Evolutionary conservation across 1,140 invertebrate genomes (phyloP).

Genomic region (Proctacanthus coquilletti): DNA sequence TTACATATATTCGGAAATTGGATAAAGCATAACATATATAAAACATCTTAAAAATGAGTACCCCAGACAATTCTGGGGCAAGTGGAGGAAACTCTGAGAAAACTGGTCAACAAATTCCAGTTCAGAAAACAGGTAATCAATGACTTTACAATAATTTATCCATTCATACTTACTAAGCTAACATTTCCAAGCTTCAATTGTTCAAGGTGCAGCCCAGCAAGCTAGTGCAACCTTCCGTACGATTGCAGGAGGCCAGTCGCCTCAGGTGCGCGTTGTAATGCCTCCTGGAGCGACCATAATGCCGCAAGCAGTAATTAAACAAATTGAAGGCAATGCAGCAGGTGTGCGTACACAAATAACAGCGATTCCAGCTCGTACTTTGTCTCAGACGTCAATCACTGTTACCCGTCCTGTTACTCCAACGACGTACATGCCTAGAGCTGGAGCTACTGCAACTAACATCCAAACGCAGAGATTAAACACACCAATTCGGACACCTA

Average conservation of each 20-base stretch:
- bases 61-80: too few relatives aligned
- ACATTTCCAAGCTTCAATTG: too few relatives aligned
- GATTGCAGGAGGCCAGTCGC: conserved; percentile 21
- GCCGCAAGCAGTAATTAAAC: conserved; percentile 19
- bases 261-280: conserved; percentile 27
- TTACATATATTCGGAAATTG: too few relatives aligned
- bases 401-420: conserved; percentile 23
- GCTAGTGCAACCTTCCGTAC: conserved; percentile 22
- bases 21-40: too few relatives aligned
- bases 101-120: too few relatives aligned
- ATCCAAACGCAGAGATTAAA: conserved; percentile 24
- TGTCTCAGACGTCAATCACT: conserved; percentile 26
- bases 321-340: conserved; percentile 19
- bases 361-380: conserved; percentile 22
- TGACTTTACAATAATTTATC: too few relatives aligned
- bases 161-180: too few relatives aligned
- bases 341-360: conserved; percentile 21
- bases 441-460: conserved; percentile 19
- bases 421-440: conserved; percentile 21
- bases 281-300: conserved; percentile 10
- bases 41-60: too few relatives aligned
- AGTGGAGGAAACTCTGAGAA: too few relatives aligned
- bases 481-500: conserved; percentile 14
- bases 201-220: conserved; percentile 15
- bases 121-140: too few relatives aligned